Conservation (phyloP, 2,113 vertebrate genomes). For the Meleagris gallopavo region DNA sequence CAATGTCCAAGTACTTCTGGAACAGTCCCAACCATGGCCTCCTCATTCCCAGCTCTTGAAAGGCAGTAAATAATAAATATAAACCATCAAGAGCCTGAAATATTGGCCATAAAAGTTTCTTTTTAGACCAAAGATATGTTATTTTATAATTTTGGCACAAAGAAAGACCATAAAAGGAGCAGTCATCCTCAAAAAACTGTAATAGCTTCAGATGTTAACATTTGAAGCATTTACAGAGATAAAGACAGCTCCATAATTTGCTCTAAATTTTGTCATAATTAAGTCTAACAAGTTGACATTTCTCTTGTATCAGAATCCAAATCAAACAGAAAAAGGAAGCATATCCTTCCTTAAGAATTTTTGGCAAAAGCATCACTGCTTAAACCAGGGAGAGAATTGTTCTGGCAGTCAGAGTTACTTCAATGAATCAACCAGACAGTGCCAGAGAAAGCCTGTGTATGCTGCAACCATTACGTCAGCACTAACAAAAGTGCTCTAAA, state of each 20-base stretch:
- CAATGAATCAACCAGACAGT: slow-evolving; percentile 25
- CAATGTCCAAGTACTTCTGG: neutral
- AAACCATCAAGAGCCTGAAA: neutral
- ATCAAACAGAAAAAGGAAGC: slow-evolving; percentile 62
- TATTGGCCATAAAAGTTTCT: neutral
- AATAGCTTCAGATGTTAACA: slow-evolving; percentile 30
- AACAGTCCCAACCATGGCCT: neutral
- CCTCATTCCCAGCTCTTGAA: neutral
- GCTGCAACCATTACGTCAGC: neutral
- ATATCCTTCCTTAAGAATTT: slow-evolving; percentile 44
- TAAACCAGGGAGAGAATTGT: slow-evolving; percentile 19
- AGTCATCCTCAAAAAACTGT: neutral
- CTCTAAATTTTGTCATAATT: slow-evolving; percentile 41
- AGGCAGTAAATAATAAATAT: neutral
- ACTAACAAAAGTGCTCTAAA: neutral
- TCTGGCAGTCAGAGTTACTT: slow-evolving; percentile 25
- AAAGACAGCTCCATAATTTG: slow-evolving; percentile 31
- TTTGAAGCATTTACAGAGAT: neutral
- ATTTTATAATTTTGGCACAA: neutral
- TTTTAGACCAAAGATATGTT: neutral
- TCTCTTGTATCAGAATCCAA: slow-evolving; percentile 62
- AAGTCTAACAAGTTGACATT: slow-evolving; percentile 39
- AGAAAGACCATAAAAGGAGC: neutral
- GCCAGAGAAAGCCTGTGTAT: neutral
- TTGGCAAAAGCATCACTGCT: slow-evolving; percentile 28